Percentiles rank a stretch among this genome's conserved stretches.
Evolutionary conservation across 1,140 invertebrate genomes (phyloP).

Genomic region (Tribolium castaneum): DNA sequence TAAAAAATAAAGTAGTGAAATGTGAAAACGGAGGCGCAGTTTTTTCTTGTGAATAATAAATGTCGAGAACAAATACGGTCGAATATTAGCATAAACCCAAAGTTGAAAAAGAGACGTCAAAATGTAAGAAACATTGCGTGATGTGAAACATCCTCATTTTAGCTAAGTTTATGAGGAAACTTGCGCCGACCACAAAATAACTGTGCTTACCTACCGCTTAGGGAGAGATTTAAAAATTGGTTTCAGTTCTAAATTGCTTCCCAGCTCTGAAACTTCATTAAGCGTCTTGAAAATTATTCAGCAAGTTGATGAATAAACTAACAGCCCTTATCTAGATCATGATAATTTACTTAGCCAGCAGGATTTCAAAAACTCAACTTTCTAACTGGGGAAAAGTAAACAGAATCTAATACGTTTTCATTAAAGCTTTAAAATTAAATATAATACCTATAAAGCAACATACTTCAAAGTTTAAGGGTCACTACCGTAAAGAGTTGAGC

Average conservation of each 20-base stretch:
- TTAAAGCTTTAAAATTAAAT: background rate
- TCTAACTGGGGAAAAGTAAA: too few species aligned
- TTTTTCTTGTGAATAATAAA: background rate
- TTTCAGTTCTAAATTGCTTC: slow-evolving; percentile 16
- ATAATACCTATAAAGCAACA: background rate
- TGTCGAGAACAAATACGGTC: background rate
- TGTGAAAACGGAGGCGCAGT: background rate
- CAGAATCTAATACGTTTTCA: too few species aligned
- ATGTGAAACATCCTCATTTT: background rate
- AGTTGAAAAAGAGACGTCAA: background rate
- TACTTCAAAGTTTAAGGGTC: background rate
- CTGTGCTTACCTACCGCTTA: background rate
- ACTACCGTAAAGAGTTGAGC: background rate
- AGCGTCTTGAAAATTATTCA: slow-evolving; percentile 5
- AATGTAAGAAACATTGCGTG: background rate
- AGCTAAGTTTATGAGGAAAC: background rate
- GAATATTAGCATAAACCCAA: background rate
- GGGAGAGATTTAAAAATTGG: slow-evolving; percentile 20
- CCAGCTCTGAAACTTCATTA: slow-evolving; percentile 13
- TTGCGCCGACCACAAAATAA: background rate
- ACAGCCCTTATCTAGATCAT: slow-evolving; percentile 8
- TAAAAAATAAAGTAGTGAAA: background rate
- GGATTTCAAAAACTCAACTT: background rate
- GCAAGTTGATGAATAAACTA: slow-evolving; percentile 12
- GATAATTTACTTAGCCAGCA: slow-evolving; percentile 9